Base-by-base conservation (phyloP, 2,888 invertebrate species). In the Aelia acuminata region DNA sequence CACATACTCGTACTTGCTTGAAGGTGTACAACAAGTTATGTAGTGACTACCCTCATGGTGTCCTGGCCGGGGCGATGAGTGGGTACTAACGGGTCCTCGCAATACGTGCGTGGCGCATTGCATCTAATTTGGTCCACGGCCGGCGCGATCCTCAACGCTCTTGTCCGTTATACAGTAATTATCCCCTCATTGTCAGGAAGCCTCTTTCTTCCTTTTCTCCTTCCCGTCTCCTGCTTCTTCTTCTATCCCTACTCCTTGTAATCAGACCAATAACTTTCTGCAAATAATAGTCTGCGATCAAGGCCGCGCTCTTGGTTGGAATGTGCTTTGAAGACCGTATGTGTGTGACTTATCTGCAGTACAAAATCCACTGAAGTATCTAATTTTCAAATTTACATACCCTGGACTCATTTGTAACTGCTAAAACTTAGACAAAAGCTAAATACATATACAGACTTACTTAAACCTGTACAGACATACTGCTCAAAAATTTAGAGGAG, bases 61-160 rank as follows among this genome's bases (percentile, higher is more conserved):
- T 4, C 1, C n/a, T 53, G 26, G 57, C 26, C n/a, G 8, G 8
- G 13, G 39, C 35, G 39, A 53, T 49, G 49, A 20, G 49, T 47
- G 53, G 35, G 39, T 50, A n/a, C 11, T 85, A 85, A 85, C 85
- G 85, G 85, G 50, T 1, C 13, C 1, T 1, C 3, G 11, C 0
- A 5, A 22, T 0, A 50, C 85, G 85, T 85, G 85, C 85, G 85
- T 85, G 85, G 57, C 39, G n/a, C 31, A 85, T 85, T 85, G 85
- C 85, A 85, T 85, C 85, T 85, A 85, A 85, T 85, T 85, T 85
- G 85, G 85, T 85, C 50, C 50, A 35, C 8, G 57, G n/a, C n/a
- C n/a, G 43, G 13, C 22, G 39, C 43, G 43, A 80, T 13, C 39
- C 43, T 31, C 39, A 26, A 18, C 35, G 63, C 15, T 5, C 1